These are phyloP conservation scores for Vesta saturnalis DNA, from an alignment of 2,888 invertebrate species.

Conservation along the genomic window DNA sequence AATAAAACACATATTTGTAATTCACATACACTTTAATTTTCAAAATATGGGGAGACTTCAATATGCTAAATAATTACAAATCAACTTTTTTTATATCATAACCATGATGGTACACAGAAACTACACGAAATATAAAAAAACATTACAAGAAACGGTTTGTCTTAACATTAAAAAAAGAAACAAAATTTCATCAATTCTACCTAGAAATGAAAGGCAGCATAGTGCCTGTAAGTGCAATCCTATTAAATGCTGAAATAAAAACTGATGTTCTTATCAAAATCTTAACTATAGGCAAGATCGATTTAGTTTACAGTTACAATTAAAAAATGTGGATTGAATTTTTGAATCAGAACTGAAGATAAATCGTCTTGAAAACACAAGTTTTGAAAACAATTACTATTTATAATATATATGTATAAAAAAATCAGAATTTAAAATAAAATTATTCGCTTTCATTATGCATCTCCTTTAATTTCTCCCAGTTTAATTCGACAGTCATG, in stretches of 20 bases:
- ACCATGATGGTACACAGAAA: neutral
- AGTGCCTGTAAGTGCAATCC: neutral
- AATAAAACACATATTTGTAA: no score
- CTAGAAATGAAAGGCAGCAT: neutral
- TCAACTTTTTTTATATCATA: neutral
- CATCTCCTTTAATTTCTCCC: constrained; percentile 57
- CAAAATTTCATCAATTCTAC: neutral
- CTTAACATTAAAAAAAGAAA: neutral
- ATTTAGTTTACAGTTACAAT: neutral
- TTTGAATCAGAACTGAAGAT: neutral
- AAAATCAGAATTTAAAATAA: constrained; percentile 14
- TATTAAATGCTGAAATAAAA: neutral
- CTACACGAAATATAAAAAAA: neutral
- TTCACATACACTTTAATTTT: no score
- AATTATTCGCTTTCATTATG: constrained; percentile 56
- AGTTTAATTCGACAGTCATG: constrained; percentile 56
- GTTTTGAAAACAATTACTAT: neutral
- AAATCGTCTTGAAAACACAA: neutral
- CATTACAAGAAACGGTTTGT: neutral
- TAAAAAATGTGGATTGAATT: neutral
- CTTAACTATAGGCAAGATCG: neutral
- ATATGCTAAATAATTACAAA: constrained; percentile 9
- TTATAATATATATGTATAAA: constrained; percentile 1
- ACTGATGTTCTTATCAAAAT: neutral
- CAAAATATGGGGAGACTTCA: neutral